phyloP scores from a whole-genome alignment of 2,113 vertebrate species.

The Capricornis sumatraensis region DNA sequence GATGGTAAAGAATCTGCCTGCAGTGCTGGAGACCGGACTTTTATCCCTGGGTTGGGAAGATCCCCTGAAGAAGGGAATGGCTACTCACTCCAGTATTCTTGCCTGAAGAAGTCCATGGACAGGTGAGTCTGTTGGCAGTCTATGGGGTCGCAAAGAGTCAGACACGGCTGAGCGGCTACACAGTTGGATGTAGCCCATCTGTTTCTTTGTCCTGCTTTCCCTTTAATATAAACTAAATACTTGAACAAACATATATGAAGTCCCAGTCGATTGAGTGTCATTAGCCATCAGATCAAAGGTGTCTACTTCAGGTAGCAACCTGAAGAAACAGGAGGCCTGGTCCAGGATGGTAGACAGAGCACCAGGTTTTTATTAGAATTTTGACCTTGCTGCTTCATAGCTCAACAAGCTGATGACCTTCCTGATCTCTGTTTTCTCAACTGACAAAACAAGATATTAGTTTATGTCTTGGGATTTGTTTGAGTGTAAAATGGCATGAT shows the following conservation, averaged over 20 bases:
- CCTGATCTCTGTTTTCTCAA: neutral
- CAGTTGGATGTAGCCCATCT: neutral
- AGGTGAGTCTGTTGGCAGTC: neutral
- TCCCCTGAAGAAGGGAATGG: neutral
- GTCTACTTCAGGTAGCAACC: neutral
- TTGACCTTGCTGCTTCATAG: neutral
- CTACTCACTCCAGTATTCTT: neutral
- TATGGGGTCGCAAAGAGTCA: neutral
- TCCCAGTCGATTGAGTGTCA: neutral
- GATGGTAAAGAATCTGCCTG: neutral
- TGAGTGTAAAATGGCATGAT: neutral
- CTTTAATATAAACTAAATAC: neutral
- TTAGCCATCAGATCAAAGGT: neutral
- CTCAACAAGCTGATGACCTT: neutral
- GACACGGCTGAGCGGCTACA: neutral
- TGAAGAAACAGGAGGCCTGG: neutral
- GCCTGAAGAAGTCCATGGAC: neutral
- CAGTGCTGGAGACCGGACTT: fast-evolving
- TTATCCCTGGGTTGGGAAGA: neutral
- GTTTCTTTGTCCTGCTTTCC: neutral
- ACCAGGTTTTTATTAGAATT: neutral
- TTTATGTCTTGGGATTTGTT: neutral
- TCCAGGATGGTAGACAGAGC: neutral
- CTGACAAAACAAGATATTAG: neutral
- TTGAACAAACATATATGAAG: neutral